Evolutionary conservation across 92 coral and sea anemone genomes (phyloP), one percentile per base, ranked within the genome.

Genomic region (Parazoanthus atlanticus): DNA sequence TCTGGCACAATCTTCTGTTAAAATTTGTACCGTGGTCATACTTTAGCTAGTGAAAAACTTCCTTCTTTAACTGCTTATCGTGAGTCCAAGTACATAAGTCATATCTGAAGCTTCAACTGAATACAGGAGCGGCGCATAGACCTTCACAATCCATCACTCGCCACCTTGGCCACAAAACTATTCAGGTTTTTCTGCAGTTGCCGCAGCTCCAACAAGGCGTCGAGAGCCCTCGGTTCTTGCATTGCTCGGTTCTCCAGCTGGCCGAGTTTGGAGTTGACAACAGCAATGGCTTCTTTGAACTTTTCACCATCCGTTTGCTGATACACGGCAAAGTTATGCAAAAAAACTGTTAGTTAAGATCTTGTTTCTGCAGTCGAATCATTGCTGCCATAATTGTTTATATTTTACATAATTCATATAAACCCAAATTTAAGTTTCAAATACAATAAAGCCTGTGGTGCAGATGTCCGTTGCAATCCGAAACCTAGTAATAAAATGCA

Each of bases 151-250:
- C 64, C 77, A 8, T 21, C 66, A 19, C 49, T 84, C 64, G 47
- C 77, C 8, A 69, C 31, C 26, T 71, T 84, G 78, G 87, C 29
- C 21, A 47, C 87, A 31, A 84, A 71, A 71, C 40, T 84, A 46
- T 46, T 84, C 23, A 84, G 78, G 30, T 43, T 84, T 84, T 84
- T 84, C 78, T 84, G 87, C 41, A 84, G 87, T 30, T 84, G 78
- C 1, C 87, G 38, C 1, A 84, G 87, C 34, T 84, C 87, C 87
- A 84, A 72, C 40, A 84, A 46, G 69, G 87, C 87, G 41, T 84
- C 40, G 26, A 84, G 41, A 1, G 67, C n/a, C 21, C 46, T 58
- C 9, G 87, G 87, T 26, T 84, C 87, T 9, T 36, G 40, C 6
- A 70, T 69, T 8, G 87, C 66, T 84, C 28, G 76, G 34, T 30